Evolutionary conservation across 2,888 invertebrate species (phyloP).

Genomic region (Xylota segnis): DNA sequence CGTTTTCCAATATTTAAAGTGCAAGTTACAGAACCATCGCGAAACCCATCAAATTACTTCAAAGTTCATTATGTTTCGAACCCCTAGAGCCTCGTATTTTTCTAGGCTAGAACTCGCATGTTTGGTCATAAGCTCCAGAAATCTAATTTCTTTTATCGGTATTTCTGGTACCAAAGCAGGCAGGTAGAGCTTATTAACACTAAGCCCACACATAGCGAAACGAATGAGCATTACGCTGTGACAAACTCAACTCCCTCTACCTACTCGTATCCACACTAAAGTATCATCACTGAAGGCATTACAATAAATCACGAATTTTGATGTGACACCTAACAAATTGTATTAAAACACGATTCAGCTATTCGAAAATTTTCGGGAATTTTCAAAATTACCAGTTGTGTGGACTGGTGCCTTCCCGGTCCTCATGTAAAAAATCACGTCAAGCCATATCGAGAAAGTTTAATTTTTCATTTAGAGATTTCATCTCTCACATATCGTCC

Average conservation of each 20-base stretch:
- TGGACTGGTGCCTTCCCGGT: no score
- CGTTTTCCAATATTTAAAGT: no score
- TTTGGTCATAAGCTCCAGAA: no score
- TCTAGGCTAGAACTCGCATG: no score
- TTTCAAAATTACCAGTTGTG: not conserved
- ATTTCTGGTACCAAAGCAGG: no score
- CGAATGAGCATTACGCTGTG: no score
- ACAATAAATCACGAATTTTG: conserved; percentile 40
- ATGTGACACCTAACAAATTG: conserved; percentile 67
- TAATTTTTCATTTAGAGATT: conserved; percentile 57
- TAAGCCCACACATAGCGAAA: not conserved
- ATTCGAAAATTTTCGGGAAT: not conserved
- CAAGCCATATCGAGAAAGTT: conserved; percentile 46
- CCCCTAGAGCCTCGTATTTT: no score
- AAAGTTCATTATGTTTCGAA: no score
- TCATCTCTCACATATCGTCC: conserved; percentile 25
- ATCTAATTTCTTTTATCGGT: no score
- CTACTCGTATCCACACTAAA: not conserved
- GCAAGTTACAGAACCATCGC: no score
- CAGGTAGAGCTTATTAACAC: no score
- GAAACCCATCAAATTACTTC: no score
- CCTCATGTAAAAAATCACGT: not conserved
- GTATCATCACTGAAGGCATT: conserved; percentile 19
- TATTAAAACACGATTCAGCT: conserved; percentile 53
- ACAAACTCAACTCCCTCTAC: not conserved